Evolutionary conservation across 2,113 vertebrate species (phyloP).

Genomic region (Pterocles orientalis): DNA sequence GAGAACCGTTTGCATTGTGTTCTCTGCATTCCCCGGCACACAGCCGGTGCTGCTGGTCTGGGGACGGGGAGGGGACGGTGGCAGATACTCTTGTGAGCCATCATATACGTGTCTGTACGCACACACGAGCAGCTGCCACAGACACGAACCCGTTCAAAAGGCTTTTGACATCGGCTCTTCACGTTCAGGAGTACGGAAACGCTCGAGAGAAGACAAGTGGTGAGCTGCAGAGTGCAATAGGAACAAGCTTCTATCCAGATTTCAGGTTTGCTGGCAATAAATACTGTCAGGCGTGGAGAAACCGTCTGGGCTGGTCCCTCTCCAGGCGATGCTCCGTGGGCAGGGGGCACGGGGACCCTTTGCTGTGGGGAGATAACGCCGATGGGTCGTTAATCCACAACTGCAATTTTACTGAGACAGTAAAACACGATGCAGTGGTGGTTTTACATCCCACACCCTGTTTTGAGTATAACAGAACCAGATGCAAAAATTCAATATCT

Average conservation of each 20-base stretch:
- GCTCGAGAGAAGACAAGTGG: background rate
- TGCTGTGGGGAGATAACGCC: no score
- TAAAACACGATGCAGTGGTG: accelerated
- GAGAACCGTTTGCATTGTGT: accelerated
- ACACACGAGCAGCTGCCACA: background rate
- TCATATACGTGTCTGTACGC: background rate
- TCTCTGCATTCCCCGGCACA: background rate
- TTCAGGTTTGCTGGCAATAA: background rate
- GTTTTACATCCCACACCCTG: background rate
- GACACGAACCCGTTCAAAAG: background rate
- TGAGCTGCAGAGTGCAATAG: background rate
- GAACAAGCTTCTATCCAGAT: background rate
- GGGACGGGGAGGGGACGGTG: background rate
- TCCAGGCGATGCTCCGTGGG: no score
- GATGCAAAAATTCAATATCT: background rate
- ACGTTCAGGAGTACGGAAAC: background rate
- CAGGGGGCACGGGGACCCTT: no score
- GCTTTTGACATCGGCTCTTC: background rate
- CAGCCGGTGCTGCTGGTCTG: no score
- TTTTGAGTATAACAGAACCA: background rate
- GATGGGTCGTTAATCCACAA: no score
- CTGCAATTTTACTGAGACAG: accelerated
- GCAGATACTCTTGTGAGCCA: background rate
- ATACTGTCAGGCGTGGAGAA: background rate
- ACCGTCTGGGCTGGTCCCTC: background rate